Base-by-base conservation (phyloP, 2,113 vertebrate species). In the Charina bottae region DNA sequence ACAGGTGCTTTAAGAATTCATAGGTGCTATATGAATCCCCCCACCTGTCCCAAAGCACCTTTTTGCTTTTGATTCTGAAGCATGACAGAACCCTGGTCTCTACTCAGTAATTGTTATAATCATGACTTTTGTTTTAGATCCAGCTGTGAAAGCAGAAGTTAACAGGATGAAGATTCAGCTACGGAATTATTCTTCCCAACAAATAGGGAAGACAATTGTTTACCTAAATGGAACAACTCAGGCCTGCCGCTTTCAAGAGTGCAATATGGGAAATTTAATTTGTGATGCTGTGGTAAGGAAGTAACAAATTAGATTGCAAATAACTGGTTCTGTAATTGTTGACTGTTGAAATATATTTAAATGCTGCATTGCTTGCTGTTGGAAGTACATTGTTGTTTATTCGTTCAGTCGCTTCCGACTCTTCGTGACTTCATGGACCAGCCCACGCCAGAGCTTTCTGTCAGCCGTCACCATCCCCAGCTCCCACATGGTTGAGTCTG, bases 211-310 rank as follows among this genome's bases (percentile, higher is more conserved):
- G 96, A 99, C 99, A 0, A 95, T 98, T 53, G 99, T 99, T 26
- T 99, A 98, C 92, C 97, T 99, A 92, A 98, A 99, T 4, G 99
- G 99, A 1, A 97, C 98, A 0, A 96, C 91, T 54, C 91, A 98
- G n/a, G 97, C 98, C 0, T 99, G 99, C 89, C 98, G 99, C 10
- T 98, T 97, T 93, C 94, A 92, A 1, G 99, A 99, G 83, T 99
- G 99, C 87, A 99, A 99, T 96, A 97, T 99, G 97, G 99, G 99
- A 33, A 99, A 99, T 95, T 93, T 99, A 83, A 98, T 99, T 88
- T 99, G 99, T 60, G 99, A 99, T 55, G 99, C 99, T 85, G 96
- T 98, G 98, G 99, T 99, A 93, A 98, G 97, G 90, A 11, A 1
- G 15, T 64, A 60, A 85, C 64, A 78, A 88, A 1, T 0, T 24